Conservation (phyloP, 2,113 vertebrate genomes). For the Dipodomys spectabilis region DNA sequence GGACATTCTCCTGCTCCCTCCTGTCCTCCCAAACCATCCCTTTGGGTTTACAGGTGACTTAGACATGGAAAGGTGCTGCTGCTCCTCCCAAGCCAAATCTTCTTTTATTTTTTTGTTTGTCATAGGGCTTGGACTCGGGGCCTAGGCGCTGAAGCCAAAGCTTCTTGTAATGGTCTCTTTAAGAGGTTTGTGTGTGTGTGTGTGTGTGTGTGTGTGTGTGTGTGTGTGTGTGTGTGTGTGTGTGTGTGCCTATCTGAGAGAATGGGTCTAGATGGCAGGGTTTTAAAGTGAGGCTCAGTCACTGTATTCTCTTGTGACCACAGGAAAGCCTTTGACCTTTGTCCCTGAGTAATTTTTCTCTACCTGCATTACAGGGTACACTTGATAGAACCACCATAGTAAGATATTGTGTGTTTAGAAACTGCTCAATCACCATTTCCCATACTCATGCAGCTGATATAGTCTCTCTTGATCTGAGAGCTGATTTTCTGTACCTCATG, state of each 20-base stretch:
- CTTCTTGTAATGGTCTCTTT: background rate
- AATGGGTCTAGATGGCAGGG: too few relatives aligned
- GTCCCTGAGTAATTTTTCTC: background rate
- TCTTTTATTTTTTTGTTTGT: too few relatives aligned
- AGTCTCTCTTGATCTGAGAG: slow-evolving; percentile 9
- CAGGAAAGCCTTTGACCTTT: background rate
- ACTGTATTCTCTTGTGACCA: background rate
- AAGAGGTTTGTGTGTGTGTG: background rate
- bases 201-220: background rate
- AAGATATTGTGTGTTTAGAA: background rate
- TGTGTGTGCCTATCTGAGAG: background rate
- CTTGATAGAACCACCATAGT: background rate
- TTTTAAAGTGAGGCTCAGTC: background rate
- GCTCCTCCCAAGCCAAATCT: background rate
- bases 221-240: background rate
- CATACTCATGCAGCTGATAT: background rate
- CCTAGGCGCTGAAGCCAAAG: background rate
- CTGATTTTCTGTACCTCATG: background rate
- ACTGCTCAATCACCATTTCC: background rate
- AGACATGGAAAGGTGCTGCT: background rate
- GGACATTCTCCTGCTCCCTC: background rate
- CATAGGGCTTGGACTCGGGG: too few relatives aligned
- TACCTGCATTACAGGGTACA: background rate
- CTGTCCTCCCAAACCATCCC: background rate
- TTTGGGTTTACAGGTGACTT: background rate